Conservation (phyloP, 2,113 vertebrate genomes). For the Rhea americana region DNA sequence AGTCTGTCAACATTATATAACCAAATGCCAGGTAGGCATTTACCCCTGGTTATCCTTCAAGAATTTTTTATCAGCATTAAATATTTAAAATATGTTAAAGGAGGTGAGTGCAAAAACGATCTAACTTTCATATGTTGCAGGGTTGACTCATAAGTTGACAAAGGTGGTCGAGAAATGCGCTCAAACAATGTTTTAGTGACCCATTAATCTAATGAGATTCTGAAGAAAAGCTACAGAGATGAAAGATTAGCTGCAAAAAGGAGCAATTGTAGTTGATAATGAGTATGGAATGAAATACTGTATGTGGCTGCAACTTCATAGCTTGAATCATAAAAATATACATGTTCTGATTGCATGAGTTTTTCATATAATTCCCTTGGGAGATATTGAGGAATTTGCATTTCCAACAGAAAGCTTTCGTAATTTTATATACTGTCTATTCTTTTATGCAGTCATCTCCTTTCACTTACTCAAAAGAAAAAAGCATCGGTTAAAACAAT, state of each 20-base stretch:
- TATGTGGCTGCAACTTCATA: conserved; percentile 24
- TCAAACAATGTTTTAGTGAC: conserved; percentile 57
- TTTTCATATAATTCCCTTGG: neutral
- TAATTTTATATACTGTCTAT: neutral
- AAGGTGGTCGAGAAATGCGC: conserved; percentile 39
- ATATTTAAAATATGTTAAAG: conserved; percentile 23
- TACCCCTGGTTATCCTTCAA: neutral
- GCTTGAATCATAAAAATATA: conserved; percentile 8
- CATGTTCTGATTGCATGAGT: neutral
- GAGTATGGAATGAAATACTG: neutral
- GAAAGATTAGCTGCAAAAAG: conserved; percentile 25
- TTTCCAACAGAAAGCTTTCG: neutral
- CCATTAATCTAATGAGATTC: conserved; percentile 52
- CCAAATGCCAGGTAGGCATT: neutral
- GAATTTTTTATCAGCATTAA: conserved; percentile 45
- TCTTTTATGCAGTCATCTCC: neutral
- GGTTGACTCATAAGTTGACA: conserved; percentile 11
- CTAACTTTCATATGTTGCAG: conserved; percentile 13
- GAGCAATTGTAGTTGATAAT: conserved; percentile 25
- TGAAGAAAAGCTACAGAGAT: neutral
- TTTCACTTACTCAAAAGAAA: neutral
- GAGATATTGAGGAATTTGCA: neutral
- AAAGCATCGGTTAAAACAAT: neutral
- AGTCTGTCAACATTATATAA: neutral
- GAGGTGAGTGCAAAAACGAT: conserved; percentile 11